Evolutionary conservation across 1,140 invertebrate genomes (phyloP), one percentile per base, ranked within the genome.

Genomic region (Drosophila varians): DNA sequence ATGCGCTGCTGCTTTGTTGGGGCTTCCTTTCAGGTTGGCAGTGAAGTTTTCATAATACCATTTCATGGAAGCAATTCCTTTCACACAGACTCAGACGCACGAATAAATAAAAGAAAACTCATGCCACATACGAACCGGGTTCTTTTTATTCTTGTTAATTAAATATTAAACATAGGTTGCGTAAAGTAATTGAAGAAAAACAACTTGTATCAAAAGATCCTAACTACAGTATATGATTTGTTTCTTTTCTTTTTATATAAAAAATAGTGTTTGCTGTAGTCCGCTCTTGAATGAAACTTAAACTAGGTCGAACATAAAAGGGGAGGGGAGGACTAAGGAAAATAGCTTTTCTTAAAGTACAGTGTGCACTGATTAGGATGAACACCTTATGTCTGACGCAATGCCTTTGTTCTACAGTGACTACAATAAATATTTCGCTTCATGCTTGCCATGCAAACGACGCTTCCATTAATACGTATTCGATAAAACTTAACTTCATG

Each of bases 321-420:
- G n/a, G n/a, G n/a, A n/a, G n/a, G n/a, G n/a, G 28, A 47, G 47
- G 40, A 56, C 40, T 46, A 61, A 54, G 28, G 53, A 49, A 61
- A 64, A n/a, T 40, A 58, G 4, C 14, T 47, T 54, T 53, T 73
- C 51, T 54, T 83, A 83, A 53, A 75, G 72, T 76, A 80, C 72
- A 62, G 60, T 62, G 47, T 56, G 57, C 49, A 58, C 45, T 28
- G 40, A 53, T 34, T 54, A 34, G 40, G 31, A 52, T 56, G 54
- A 65, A 78, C 75, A 69, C 75, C 21, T 58, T 47, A 51, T 53
- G 47, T 58, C 19, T 52, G 26, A 38, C 14, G 25, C 31, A 18
- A 58, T 45, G 56, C 34, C 34, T 75, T 75, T 62, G 62, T 54
- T 72, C 55, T 52, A 65, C 43, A 65, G 43, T 49, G 57, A 65